phyloP scores from a whole-genome alignment of 2,888 invertebrate genomes.

The Andrena haemorrhoa region DNA sequence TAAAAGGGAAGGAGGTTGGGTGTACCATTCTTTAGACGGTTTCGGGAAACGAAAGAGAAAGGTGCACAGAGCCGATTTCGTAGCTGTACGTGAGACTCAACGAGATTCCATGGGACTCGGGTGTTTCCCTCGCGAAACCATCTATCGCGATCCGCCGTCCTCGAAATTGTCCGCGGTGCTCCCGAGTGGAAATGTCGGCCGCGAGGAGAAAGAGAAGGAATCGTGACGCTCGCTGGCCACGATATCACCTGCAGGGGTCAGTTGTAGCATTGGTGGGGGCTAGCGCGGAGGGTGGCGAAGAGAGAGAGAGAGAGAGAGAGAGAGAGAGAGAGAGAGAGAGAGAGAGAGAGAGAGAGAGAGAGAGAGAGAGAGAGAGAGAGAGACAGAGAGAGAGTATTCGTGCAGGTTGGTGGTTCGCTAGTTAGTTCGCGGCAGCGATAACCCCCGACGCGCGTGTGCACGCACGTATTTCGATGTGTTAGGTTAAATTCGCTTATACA shows the following conservation, averaged over 20 bases:
- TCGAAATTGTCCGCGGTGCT: background rate
- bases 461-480: slow-evolving; percentile 33
- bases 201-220: background rate
- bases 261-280: slow-evolving; percentile 30
- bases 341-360: slow-evolving; percentile 27
- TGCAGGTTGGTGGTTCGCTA: slow-evolving; percentile 50
- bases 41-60: background rate
- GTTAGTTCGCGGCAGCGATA: slow-evolving; percentile 56
- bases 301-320: slow-evolving; percentile 11
- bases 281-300: slow-evolving; percentile 24
- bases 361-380: background rate
- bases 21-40: background rate
- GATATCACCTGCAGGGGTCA: slow-evolving; percentile 52
- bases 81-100: background rate
- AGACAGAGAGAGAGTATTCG: slow-evolving; percentile 38
- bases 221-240: slow-evolving; percentile 23
- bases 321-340: background rate
- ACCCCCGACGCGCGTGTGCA: slow-evolving; percentile 44
- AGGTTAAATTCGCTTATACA: slow-evolving; percentile 45
- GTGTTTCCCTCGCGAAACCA: background rate
- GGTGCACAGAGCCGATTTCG: background rate
- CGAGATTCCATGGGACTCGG: background rate
- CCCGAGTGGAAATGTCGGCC: background rate
- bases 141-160: background rate
- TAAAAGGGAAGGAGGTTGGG: too few species aligned